Conservation (phyloP, 2,888 invertebrate genomes). For the Hypomecis atomaria region DNA sequence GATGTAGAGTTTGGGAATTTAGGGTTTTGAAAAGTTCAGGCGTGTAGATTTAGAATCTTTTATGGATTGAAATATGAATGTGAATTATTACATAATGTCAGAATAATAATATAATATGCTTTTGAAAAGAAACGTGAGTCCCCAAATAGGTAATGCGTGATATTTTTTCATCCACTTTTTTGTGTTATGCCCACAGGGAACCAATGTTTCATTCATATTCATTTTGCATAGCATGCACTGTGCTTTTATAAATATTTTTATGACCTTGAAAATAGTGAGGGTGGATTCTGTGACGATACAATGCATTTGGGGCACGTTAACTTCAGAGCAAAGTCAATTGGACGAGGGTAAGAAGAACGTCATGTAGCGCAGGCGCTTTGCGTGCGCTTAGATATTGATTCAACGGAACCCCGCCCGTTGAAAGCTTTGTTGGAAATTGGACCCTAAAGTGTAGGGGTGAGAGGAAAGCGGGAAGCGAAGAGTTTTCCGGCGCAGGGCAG, state of each 20-base stretch:
- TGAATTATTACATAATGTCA: too few species aligned
- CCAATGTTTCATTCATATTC: too few species aligned
- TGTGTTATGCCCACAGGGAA: too few species aligned
- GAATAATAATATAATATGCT: too few species aligned
- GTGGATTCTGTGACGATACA: slow-evolving; percentile 49
- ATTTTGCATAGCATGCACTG: background rate
- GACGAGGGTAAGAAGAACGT: slow-evolving; percentile 33
- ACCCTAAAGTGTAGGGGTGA: slow-evolving; percentile 24
- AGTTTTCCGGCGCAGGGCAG: slow-evolving; percentile 52
- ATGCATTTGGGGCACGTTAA: slow-evolving; percentile 64
- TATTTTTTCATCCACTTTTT: too few species aligned
- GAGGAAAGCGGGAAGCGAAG: slow-evolving; percentile 33
- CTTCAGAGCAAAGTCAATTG: slow-evolving; percentile 46
- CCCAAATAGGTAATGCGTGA: too few species aligned
- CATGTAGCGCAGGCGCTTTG: slow-evolving; percentile 48
- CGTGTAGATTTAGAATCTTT: too few species aligned
- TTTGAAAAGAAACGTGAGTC: too few species aligned
- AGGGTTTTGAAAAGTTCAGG: too few species aligned
- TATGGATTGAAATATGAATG: too few species aligned
- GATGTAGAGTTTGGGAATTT: too few species aligned
- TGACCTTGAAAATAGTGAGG: slow-evolving; percentile 62
- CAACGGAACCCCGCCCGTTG: slow-evolving; percentile 27
- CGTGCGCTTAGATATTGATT: slow-evolving; percentile 48
- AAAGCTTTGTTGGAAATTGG: slow-evolving; percentile 15
- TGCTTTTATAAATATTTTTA: slow-evolving; percentile 6